Base-by-base conservation (phyloP, 2,888 invertebrate genomes). In the Dorcus parallelipipedus region DNA sequence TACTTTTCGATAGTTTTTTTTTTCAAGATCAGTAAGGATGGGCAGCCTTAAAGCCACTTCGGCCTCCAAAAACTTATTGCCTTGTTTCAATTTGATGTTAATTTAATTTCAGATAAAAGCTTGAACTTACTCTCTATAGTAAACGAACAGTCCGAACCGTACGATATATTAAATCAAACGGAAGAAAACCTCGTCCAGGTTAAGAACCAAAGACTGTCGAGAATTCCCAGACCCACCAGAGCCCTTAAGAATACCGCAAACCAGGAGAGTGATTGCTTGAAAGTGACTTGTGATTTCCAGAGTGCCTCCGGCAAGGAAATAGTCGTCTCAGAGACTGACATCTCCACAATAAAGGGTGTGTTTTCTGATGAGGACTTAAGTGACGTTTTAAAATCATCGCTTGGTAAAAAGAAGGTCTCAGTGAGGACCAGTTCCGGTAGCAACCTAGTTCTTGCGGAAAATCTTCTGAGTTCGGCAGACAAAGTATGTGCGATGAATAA, bases 281-380 rank as follows among this genome's bases (percentile, higher is more conserved):
- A 33, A 33, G 26, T 52, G 5, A 57, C 65, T 59, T 67, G 64
- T 51, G 73, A 73, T 17, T 79, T 79, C 58, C 68, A 73, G 68
- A 79, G 77, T 9, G 77, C 77, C 10, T 75, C 66, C 64, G 78
- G 78, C 64, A 69, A 70, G 73, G 69, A 71, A 68, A 68, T 78
- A 71, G 59, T 69, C 63, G 59, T 72, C 49, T 62, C 65, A 33
- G 56, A 71, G 45, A 63, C 66, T 5, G 63, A 63, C 42, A 51
- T 72, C 40, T 67, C 71, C 23, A 76, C 71, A 64, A 77, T 76
- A 47, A 76, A 65, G 59, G 69, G 70, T 20, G 62, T 80, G 10
- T 79, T 45, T 9, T 45, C 45, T 6, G 45, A 45, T 45, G 45
- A 45, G 23, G 14, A 45, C 9, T 45, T 80, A 60, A 65, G 71